Base-by-base conservation (phyloP, 2,797 vertebrate genomes). In the Takifugu rubripes region DNA sequence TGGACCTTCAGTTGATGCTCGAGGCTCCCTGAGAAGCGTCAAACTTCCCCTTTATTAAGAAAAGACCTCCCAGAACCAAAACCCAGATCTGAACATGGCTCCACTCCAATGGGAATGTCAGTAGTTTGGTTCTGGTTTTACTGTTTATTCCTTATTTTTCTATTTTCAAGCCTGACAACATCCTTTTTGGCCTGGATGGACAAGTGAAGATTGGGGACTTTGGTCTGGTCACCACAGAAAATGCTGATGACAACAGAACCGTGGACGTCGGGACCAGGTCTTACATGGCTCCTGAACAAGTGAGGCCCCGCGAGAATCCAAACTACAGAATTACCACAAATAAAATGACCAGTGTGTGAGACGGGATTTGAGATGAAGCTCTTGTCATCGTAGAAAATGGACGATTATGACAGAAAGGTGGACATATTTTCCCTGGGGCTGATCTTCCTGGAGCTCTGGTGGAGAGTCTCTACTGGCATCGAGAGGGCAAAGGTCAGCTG, bases 221-320 rank as follows among this genome's bases (percentile, higher is more conserved):
- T 1, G 95, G 96, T 58, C 91, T 98, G n/a, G 94, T 90, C 60
- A 93, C 94, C 44, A 69, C 14, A 59, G 29, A 54, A 52, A 17
- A 54, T 44, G 75, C 75, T 44, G 71, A 66, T 5, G 5, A 74
- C 3, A 68, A 84, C 7, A 88, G 90, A 65, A 93, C 92, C 0
- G 52, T 11, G 25, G 0, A 1, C 1, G 79, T 0, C 47, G 96
- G 95, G 85, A 96, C 95, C 2, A 2, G 0, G 0, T 29, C 1
- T 0, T 98, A 97, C 60, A 97, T 96, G 95, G 94, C 94, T 49
- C 95, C 95, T 61, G 96, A 98, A 77, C 96, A 98, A 88, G 96
- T 95, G 76, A 89, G 66, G 54, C 10, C 4, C 21, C 21, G 21
- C 55, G 0, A 42, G 5, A 10, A 15, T 25, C 6, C 5, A 25